Evolutionary conservation across 2,888 invertebrate genomes (phyloP), one percentile per base, ranked within the genome.

Genomic region (Atrina japonica): DNA sequence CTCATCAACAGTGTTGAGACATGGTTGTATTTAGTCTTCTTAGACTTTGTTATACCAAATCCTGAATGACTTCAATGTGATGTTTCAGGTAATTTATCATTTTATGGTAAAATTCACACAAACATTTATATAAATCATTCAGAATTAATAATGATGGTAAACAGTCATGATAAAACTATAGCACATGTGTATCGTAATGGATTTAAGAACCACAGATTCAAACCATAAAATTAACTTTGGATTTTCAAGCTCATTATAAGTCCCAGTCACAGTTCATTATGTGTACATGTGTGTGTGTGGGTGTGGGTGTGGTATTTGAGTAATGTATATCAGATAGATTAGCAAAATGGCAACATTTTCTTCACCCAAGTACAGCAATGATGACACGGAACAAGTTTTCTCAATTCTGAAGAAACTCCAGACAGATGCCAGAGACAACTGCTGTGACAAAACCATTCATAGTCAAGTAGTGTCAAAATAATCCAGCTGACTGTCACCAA

Each of bases 51-150:
- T 25, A 27, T 71, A 14, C 50, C 66, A 7, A n/a, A 14, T 53
- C 29, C 55, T 74, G 50, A 70, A 55, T 49, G 67, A 70, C 18
- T 74, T 70, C 56, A 74, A 74, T 64, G 53, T 47, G 5, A 66
- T 41, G 14, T 70, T 70, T 30, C 66, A 66, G 66, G 63, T 64
- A 61, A 35, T 11, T 30, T n/a, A 9, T n/a, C 23, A n/a, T n/a
- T n/a, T n/a, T n/a, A n/a, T n/a, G n/a, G 23, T n/a, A 21, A 23
- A 56, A 11, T 30, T 16, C 6, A n/a, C 6, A 47, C 6, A 47
- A 7, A 47, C 41, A 41, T n/a, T n/a, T n/a, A n/a, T n/a, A n/a
- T n/a, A n/a, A n/a, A n/a, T n/a, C n/a, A n/a, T 27, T 52, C 27
- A 21, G n/a, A n/a, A n/a, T n/a, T n/a, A n/a, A n/a, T n/a, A n/a